A percentile compares a stretch with the other conserved stretches of the same genome.
Conservation (phyloP, 2,113 vertebrate species). For the Macrotis lagotis region DNA sequence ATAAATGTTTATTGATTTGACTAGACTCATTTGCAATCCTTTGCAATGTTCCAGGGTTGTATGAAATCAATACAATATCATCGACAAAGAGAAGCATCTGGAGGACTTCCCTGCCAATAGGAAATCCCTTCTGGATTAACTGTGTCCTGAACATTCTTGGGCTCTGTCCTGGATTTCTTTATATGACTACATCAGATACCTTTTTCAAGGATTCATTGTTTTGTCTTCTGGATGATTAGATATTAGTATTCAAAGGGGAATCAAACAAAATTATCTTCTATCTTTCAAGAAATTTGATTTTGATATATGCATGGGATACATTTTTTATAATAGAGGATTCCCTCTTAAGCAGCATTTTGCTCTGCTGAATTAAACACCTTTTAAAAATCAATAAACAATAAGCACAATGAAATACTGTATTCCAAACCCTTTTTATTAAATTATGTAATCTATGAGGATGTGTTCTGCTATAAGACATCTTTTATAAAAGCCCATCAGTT, state of each 20-base stretch:
- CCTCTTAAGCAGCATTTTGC: not conserved
- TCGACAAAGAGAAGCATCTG: not conserved
- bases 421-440: not conserved
- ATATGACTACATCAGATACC: not conserved
- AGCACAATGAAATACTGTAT: not conserved
- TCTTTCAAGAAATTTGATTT: not conserved
- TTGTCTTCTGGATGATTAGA: not conserved
- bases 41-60: not conserved
- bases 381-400: not conserved
- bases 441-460: not conserved
- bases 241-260: not conserved
- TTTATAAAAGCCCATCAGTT: not conserved
- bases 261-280: not conserved
- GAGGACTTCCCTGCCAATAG: not conserved
- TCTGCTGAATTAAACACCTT: not conserved
- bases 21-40: not conserved
- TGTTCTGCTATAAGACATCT: not conserved
- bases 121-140: not conserved
- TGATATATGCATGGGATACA: not conserved
- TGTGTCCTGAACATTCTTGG: not conserved
- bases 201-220: not conserved
- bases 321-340: not conserved
- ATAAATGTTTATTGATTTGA: not conserved
- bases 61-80: not conserved
- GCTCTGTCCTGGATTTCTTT: not conserved